phyloP scores from a whole-genome alignment of 2,797 vertebrate species.

The Sphenopsis melanotis region DNA sequence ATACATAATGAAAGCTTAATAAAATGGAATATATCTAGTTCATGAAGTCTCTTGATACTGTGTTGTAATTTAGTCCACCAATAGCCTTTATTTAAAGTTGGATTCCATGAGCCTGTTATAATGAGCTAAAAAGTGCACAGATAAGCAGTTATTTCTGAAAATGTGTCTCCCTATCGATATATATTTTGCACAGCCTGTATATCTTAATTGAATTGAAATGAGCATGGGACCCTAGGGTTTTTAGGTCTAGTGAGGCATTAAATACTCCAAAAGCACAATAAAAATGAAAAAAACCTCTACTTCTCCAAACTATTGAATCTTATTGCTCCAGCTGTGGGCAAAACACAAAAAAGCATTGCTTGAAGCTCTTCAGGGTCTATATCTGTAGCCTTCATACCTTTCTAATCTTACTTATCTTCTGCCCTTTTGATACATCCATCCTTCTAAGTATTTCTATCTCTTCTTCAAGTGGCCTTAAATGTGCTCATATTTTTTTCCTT shows the following conservation, averaged over 20 bases:
- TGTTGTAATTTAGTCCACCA: constrained; percentile 67
- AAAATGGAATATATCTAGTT: constrained; percentile 45
- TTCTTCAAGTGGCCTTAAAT: background rate
- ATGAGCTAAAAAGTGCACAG: constrained; percentile 60
- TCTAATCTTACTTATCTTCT: background rate
- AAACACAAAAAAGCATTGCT: background rate
- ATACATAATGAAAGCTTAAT: constrained; percentile 24
- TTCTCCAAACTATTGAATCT: background rate
- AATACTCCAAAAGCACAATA: constrained; percentile 55
- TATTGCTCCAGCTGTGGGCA: background rate
- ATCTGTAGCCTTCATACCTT: background rate
- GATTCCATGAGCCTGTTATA: constrained; percentile 40
- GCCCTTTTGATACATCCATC: background rate
- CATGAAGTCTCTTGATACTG: constrained; percentile 37
- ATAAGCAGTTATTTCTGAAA: constrained; percentile 69
- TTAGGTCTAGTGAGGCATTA: constrained; percentile 64
- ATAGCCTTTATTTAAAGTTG: constrained; percentile 62
- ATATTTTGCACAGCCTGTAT: constrained; percentile 57
- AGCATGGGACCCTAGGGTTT: constrained; percentile 52
- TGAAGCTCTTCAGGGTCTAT: background rate
- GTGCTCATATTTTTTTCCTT: background rate
- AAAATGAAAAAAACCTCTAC: background rate
- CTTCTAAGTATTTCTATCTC: background rate
- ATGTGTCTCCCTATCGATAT: constrained; percentile 57
- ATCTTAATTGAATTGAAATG: constrained; percentile 71